Base-by-base conservation (phyloP, 2,888 invertebrate genomes). In the Drosophila seclusa region DNA sequence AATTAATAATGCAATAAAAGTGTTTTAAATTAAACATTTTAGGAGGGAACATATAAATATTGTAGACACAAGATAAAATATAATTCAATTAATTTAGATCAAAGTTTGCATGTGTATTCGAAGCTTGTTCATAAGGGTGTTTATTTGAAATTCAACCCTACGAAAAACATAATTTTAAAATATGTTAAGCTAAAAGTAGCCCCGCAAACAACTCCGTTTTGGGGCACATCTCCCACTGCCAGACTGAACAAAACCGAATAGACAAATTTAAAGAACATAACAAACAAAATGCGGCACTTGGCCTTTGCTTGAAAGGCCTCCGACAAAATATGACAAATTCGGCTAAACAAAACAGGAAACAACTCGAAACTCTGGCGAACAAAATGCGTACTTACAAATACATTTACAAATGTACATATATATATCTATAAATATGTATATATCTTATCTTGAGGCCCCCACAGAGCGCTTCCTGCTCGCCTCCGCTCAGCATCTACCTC, bases 241-340 rank as follows among this genome's bases (percentile, higher is more conserved):
- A 16, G 31, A 21, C 24, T 27, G 32, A 49, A 50, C 61, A 68
- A 68, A 73, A 55, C 38, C 68, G 54, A 59, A 60, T 45, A 48
- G 69, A 68, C 78, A 83, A 82, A 77, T 78, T 86, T 76, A 73
- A 84, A 57, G 76, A 60, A 67, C 65, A 67, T 48, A 45, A 57
- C 75, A 74, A 85, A 82, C 87, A 78, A 69, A 87, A 49, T 69
- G 61, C 78, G 57, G 48, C 54, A 72, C 60, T 80, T 83, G 80
- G 73, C 69, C 72, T 89, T 86, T 69, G 84, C 71, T 64, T 68
- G 29, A 69, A 73, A 70, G 74, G 71, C 65, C 79, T 73, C 71
- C 80, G 89, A 89, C 87, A 85, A 85, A 85, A 85, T 89, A 89
- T 89, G 85, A 85, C 85, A 85, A 85, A 85, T 85, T 85, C 85